Evolutionary conservation across 2,797 vertebrate species (phyloP).

Genomic region (Enteromius paludinosus): DNA sequence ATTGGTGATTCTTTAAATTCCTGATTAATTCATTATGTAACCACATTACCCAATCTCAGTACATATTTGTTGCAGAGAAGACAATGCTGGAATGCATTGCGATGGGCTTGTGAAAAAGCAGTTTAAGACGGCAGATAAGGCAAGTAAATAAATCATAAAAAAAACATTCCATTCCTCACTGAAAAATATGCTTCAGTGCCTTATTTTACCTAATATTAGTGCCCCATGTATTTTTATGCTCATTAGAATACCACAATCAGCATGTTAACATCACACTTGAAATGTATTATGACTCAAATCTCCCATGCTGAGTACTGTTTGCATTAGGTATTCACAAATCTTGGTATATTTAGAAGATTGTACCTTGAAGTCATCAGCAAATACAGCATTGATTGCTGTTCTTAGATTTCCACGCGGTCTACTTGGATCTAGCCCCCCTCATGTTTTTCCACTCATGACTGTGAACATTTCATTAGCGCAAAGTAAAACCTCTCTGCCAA

Average conservation of each 20-base stretch:
- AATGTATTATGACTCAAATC: not conserved
- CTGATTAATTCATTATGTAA: slow-evolving; percentile 2
- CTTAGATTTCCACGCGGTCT: not conserved
- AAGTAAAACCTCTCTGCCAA: slow-evolving; percentile 23
- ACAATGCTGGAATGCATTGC: not conserved
- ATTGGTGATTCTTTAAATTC: not conserved
- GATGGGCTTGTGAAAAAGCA: not conserved
- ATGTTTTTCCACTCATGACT: slow-evolving; percentile 39
- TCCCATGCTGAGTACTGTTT: not conserved
- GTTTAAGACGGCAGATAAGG: not conserved
- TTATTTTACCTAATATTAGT: not conserved
- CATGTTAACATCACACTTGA: not conserved
- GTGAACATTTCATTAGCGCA: slow-evolving; percentile 41
- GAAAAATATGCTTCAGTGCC: not conserved
- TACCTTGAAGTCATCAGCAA: slow-evolving; percentile 2
- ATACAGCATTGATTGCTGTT: not conserved
- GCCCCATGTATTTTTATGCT: not conserved
- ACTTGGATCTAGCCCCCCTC: not conserved
- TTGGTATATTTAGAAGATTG: not conserved
- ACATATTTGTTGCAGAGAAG: not conserved
- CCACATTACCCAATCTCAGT: not conserved
- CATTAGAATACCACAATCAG: not conserved
- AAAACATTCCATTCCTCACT: not conserved
- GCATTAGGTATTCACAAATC: not conserved
- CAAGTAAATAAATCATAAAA: not conserved